Percentiles rank a stretch among this genome's conserved stretches.
These are phyloP conservation scores for Stegana nigrithorax DNA, from an alignment of 2,888 invertebrate genomes.

Conservation along the genomic window DNA sequence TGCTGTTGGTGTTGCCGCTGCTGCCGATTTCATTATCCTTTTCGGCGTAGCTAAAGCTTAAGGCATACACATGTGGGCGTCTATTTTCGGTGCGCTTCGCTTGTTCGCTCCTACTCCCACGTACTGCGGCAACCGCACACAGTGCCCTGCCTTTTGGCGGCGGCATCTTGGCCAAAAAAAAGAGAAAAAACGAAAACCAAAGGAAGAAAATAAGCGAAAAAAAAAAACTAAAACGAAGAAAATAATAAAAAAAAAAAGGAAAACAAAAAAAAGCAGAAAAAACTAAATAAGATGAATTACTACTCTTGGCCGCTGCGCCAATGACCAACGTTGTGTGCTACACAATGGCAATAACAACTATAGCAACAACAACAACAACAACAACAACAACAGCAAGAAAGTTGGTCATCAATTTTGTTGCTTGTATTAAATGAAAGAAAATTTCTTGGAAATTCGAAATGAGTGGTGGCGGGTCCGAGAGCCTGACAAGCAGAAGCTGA, in stretches of 20 bases:
- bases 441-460: conserved; percentile 2
- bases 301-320: conserved; percentile 61
- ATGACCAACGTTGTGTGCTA: conserved; percentile 55
- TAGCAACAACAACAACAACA: too few species aligned
- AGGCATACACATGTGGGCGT: conserved; percentile 58
- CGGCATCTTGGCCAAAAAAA: conserved; percentile 6
- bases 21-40: conserved; percentile 57
- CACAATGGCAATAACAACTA: too few species aligned
- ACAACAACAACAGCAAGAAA: neutral
- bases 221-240: neutral
- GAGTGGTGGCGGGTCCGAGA: too few species aligned
- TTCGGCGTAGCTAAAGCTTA: conserved; percentile 51
- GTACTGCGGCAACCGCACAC: too few species aligned
- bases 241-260: conserved; percentile 26
- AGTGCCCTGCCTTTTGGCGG: neutral
- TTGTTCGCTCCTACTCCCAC: neutral
- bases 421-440: conserved; percentile 17
- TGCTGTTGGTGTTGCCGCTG: conserved; percentile 20
- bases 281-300: conserved; percentile 62
- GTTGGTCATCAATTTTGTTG: conserved; percentile 17
- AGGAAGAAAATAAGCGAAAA: conserved; percentile 25
- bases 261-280: conserved; percentile 37
- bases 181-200: neutral
- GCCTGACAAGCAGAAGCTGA: too few species aligned
- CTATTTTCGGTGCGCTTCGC: conserved; percentile 23